A percentile compares a stretch with the other conserved stretches of the same genome.
Conservation (phyloP, 2,888 invertebrate species). For the Drosophila borealis region DNA sequence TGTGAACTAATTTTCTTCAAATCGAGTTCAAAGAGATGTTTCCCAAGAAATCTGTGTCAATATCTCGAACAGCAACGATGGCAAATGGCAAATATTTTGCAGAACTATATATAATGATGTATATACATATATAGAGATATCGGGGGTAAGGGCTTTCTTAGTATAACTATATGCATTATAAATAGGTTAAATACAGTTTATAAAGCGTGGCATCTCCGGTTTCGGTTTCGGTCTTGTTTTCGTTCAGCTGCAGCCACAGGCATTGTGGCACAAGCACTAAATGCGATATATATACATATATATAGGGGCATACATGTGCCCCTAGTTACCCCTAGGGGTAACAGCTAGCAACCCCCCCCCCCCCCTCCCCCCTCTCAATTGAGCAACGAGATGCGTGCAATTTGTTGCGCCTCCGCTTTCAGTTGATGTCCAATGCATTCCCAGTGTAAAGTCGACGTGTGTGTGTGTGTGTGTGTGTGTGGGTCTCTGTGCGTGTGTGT, state of each 20-base stretch:
- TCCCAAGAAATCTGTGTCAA: no score
- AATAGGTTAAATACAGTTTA: no score
- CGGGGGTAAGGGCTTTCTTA: no score
- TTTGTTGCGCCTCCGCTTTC: conserved; percentile 40
- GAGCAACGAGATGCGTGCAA: conserved; percentile 50
- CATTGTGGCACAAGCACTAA: background rate
- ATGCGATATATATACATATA: background rate
- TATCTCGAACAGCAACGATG: no score
- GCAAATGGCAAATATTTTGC: no score
- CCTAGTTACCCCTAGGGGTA: background rate
- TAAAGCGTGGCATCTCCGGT: background rate
- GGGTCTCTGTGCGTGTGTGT: conserved; percentile 6
- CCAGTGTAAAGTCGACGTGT: background rate
- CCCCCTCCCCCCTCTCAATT: conserved; percentile 28
- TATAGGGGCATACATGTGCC: background rate
- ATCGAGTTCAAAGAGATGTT: no score
- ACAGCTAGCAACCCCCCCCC: background rate
- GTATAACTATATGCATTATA: no score
- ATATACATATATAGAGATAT: no score
- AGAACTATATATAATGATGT: no score
- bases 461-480: background rate
- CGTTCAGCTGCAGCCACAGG: conserved; percentile 13
- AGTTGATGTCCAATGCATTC: conserved; percentile 30
- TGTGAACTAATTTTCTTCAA: no score
- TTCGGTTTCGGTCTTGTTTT: background rate